phyloP scores from a whole-genome alignment of 2,113 vertebrate genomes.

The Scalopus aquaticus region DNA sequence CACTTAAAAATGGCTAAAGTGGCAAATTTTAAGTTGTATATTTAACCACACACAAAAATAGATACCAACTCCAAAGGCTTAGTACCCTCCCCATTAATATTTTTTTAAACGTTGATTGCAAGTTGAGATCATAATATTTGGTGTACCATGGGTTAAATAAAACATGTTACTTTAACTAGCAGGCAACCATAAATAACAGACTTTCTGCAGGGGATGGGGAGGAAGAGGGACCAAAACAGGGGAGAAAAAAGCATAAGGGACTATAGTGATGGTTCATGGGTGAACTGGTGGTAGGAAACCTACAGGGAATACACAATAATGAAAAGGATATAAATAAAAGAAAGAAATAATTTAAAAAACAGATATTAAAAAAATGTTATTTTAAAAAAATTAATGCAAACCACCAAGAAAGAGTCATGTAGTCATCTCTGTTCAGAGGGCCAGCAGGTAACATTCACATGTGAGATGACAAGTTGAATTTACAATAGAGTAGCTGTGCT shows the following conservation, averaged over 20 bases:
- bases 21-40: neutral
- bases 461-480: neutral
- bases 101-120: neutral
- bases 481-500: neutral
- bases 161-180: too few relatives aligned
- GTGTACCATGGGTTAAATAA: neutral
- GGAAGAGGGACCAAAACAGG: too few relatives aligned
- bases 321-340: too few relatives aligned
- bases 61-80: neutral
- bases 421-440: neutral
- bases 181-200: too few relatives aligned
- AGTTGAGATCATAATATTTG: neutral
- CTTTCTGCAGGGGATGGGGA: too few relatives aligned
- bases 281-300: too few relatives aligned
- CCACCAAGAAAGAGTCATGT: neutral
- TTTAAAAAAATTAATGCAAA: neutral
- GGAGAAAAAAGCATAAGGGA: too few relatives aligned
- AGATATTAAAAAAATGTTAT: too few relatives aligned
- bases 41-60: neutral
- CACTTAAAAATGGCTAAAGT: neutral
- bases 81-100: neutral
- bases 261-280: too few relatives aligned
- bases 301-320: too few relatives aligned
- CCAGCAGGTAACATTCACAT: neutral
- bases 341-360: too few relatives aligned